Evolutionary conservation across 1,140 invertebrate species (phyloP), one percentile per base, ranked within the genome.

Genomic region (Anastrepha obliqua): DNA sequence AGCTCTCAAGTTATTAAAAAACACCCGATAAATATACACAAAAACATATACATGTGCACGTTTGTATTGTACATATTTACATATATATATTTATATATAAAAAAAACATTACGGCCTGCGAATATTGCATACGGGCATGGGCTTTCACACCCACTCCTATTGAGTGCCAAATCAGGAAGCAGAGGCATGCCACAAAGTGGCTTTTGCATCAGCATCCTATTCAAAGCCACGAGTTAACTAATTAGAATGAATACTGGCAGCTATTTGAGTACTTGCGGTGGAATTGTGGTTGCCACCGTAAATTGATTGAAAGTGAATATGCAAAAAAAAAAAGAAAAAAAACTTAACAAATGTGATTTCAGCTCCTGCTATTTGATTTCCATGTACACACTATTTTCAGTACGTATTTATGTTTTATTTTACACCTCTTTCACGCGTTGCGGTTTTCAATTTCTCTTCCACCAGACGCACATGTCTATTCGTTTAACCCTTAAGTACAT

Each of bases 401-500:
- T 74, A 47, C 47, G 17, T 74, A 47, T 47, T 70, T 39, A 70
- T 70, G 39, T 42, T 29, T 13, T 55, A 55, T 51, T 67, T 81
- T 81, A 81, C 74, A 81, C 74, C 74, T 81, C 55, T 81, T 81
- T 55, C 17, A 55, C n/a, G 74, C 39, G 17, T 0, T 44, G 15
- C 13, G 15, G 39, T 74, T 74, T 74, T 81, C 42, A 81, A 81
- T 47, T 55, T 15, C 15, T 51, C 47, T 81, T 55, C 44, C 47
- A 17, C 47, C 47, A 55, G n/a, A 81, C 17, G 29, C 74, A 81
- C 47, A 55, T 81, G 74, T 81, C 74, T 29, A 81, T 81, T 51
- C 74, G 51, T 55, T 81, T 81, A 81, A 81, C 74, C 74, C 74
- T 55, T 55, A 81, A 81, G 74, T 81, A 81, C 74, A 81, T 81